A percentile compares a stretch with the other conserved stretches of the same genome.
These are phyloP conservation scores for Plebejus argus DNA, from an alignment of 2,888 invertebrate genomes.

Conservation along the genomic window DNA sequence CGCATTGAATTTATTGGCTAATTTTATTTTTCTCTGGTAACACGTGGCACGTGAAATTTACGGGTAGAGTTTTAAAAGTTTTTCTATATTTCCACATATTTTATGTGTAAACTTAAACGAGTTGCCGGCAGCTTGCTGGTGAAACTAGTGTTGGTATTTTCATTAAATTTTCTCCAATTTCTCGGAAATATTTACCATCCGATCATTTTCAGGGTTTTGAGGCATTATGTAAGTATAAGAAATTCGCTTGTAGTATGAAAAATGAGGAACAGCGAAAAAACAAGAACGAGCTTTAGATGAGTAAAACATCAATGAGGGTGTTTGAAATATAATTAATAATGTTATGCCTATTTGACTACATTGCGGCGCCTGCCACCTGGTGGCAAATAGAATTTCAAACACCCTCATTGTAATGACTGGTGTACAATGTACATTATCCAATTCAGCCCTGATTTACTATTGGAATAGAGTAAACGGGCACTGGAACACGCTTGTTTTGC, in stretches of 20 bases:
- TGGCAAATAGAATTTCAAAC: too few relatives aligned
- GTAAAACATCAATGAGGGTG: background rate
- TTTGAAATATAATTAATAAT: too few relatives aligned
- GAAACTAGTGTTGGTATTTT: background rate
- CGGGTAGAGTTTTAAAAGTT: background rate
- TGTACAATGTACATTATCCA: too few relatives aligned
- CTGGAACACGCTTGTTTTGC: too few relatives aligned
- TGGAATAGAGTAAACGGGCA: too few relatives aligned
- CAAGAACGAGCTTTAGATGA: background rate
- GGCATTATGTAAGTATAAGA: background rate
- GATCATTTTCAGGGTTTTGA: background rate
- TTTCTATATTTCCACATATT: constrained; percentile 6
- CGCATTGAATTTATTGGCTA: background rate
- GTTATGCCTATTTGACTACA: too few relatives aligned
- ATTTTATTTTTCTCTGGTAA: background rate
- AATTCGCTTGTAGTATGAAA: background rate
- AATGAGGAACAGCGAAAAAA: background rate
- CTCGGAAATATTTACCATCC: background rate
- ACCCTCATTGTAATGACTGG: background rate
- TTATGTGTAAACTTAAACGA: constrained; percentile 4
- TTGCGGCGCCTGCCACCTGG: too few relatives aligned
- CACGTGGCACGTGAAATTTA: background rate
- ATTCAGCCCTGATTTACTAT: too few relatives aligned
- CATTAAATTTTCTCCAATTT: background rate
- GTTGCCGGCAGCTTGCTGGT: background rate